Evolutionary conservation across 2,888 invertebrate genomes (phyloP).

Genomic region (Archips xylosteana): DNA sequence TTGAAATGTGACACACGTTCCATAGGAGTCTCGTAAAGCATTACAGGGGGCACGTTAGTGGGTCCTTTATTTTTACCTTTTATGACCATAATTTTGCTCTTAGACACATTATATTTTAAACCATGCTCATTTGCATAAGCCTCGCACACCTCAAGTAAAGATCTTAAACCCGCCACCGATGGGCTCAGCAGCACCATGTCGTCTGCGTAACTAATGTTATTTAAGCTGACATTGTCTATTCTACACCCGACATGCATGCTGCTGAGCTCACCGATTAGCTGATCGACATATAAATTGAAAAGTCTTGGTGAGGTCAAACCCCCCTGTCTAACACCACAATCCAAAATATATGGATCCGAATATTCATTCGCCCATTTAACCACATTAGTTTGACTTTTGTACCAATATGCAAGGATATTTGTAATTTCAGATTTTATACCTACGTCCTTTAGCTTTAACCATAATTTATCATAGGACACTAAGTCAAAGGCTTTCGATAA

Average conservation of each 20-base stretch:
- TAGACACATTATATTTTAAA: too few species aligned
- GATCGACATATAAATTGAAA: constrained; percentile 34
- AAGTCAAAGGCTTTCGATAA: not conserved
- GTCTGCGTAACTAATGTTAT: constrained; percentile 30
- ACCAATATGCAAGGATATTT: not conserved
- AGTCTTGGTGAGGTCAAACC: constrained; percentile 29
- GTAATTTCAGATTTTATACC: not conserved
- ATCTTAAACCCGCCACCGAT: too few species aligned
- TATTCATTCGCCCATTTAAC: not conserved
- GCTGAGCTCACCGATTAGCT: constrained; percentile 40
- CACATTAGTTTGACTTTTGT: not conserved
- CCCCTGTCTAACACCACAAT: constrained; percentile 13
- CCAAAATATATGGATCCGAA: not conserved
- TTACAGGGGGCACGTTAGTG: too few species aligned
- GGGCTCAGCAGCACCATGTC: too few species aligned
- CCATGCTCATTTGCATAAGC: too few species aligned
- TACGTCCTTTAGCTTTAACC: not conserved
- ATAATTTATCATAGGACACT: not conserved
- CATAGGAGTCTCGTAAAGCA: too few species aligned
- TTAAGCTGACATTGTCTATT: constrained; percentile 26
- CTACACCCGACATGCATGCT: constrained; percentile 31
- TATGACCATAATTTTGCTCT: too few species aligned
- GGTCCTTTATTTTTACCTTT: too few species aligned
- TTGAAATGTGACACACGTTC: too few species aligned
- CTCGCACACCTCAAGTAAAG: too few species aligned